Evolutionary conservation across 2,888 invertebrate genomes (phyloP).

Genomic region (Cephus nigrinus): DNA sequence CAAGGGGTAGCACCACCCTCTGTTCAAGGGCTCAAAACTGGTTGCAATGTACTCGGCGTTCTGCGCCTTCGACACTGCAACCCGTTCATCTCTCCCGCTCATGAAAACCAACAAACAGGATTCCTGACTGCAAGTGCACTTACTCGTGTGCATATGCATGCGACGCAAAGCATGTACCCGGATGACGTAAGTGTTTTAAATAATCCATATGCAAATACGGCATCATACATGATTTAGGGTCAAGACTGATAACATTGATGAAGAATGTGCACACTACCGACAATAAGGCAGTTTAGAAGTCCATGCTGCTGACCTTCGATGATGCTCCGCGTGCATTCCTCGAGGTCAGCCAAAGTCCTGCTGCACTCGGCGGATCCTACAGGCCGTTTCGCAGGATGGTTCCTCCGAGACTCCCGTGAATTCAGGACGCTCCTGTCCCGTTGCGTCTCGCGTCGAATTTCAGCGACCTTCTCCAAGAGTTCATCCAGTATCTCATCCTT

Average conservation of each 20-base stretch:
- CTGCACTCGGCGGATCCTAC: conserved; percentile 40
- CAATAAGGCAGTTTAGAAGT: background rate
- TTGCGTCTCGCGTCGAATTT: conserved; percentile 30
- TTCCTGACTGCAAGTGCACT: background rate
- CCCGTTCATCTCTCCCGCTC: background rate
- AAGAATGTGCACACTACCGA: background rate
- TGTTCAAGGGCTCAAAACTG: background rate
- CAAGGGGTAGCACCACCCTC: background rate
- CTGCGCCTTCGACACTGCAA: background rate
- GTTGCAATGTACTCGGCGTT: background rate
- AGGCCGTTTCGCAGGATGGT: conserved; percentile 24
- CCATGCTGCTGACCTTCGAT: conserved; percentile 39
- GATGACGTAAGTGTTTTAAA: background rate
- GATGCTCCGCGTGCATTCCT: conserved; percentile 49
- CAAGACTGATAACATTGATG: background rate
- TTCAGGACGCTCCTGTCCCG: conserved; percentile 24
- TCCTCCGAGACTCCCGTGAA: conserved; percentile 19
- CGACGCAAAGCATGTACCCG: background rate
- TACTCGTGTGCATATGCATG: background rate
- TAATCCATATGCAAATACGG: background rate
- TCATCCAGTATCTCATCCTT: conserved; percentile 49
- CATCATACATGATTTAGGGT: background rate
- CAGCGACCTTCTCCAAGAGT: conserved; percentile 45
- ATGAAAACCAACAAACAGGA: background rate
- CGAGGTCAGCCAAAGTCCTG: conserved; percentile 41